Percentiles rank a stretch among this genome's conserved stretches.
Evolutionary conservation across 2,797 vertebrate genomes (phyloP).

Genomic region (Mionectes olivaceus): DNA sequence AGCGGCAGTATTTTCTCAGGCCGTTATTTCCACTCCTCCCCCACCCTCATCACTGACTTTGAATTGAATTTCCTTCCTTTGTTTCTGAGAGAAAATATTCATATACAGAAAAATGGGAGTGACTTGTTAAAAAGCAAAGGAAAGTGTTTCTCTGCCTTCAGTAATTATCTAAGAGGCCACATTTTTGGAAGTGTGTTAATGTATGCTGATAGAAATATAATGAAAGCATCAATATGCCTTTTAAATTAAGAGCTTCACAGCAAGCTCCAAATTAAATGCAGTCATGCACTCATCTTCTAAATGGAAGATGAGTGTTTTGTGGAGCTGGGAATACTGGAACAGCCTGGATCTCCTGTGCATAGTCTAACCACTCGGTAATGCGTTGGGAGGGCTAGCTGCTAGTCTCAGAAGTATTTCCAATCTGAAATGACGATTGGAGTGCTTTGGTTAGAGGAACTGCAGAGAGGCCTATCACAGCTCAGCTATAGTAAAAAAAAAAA

Average conservation of each 20-base stretch:
- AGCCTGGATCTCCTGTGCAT: neutral
- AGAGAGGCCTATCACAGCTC: neutral
- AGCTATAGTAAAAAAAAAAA: neutral
- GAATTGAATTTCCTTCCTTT: constrained; percentile 20
- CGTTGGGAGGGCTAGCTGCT: neutral
- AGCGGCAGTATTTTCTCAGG: neutral
- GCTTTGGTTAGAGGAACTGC: neutral
- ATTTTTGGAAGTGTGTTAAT: neutral
- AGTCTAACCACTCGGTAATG: neutral
- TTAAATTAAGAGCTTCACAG: constrained; percentile 13
- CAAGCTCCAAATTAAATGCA: constrained; percentile 13
- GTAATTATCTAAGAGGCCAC: neutral
- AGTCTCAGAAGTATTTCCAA: neutral
- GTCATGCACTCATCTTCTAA: neutral
- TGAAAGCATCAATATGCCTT: neutral
- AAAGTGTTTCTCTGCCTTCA: neutral
- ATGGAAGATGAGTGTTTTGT: neutral
- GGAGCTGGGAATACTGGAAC: neutral
- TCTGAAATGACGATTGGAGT: neutral
- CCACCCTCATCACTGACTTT: neutral
- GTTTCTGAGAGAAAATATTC: neutral
- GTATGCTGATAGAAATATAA: neutral
- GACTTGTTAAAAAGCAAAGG: neutral
- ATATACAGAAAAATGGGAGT: neutral
- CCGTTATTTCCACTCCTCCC: neutral